Evolutionary conservation across 2,113 vertebrate genomes (phyloP).

Genomic region (Corythornis madagascariensis): DNA sequence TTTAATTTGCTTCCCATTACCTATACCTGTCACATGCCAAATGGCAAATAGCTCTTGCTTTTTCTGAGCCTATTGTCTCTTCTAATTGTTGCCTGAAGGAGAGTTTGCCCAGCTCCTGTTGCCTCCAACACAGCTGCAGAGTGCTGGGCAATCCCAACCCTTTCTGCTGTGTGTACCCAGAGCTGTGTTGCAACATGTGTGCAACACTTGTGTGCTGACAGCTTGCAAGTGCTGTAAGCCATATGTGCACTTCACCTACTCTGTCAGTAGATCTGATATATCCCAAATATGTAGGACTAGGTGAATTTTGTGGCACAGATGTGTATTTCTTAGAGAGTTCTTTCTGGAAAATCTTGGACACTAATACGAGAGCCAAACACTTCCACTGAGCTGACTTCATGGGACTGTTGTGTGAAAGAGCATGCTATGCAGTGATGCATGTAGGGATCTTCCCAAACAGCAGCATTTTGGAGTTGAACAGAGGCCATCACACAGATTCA

Average conservation of each 20-base stretch:
- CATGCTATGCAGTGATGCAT: rapidly evolving
- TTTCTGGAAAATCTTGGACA: not conserved
- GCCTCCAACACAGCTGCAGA: not conserved
- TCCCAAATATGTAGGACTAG: not conserved
- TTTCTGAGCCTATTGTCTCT: not conserved
- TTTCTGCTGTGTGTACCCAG: not conserved
- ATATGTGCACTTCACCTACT: not conserved
- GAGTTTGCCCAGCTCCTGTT: not conserved
- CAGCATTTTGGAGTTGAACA: not conserved
- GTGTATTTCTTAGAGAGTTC: not conserved
- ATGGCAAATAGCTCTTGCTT: not conserved
- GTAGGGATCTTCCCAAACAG: not conserved
- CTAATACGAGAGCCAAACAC: not conserved
- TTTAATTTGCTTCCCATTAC: not conserved
- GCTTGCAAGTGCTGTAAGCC: not conserved
- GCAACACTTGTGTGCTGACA: not conserved
- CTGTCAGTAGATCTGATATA: not conserved
- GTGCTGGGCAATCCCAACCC: not conserved
- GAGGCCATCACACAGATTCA: not conserved
- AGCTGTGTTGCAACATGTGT: rapidly evolving
- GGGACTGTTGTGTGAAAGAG: not conserved
- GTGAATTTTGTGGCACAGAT: not conserved
- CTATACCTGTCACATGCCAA: not conserved
- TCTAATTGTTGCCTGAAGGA: not conserved
- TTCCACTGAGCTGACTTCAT: not conserved